Conservation (phyloP, 2,113 vertebrate species). For the Parus major region DNA sequence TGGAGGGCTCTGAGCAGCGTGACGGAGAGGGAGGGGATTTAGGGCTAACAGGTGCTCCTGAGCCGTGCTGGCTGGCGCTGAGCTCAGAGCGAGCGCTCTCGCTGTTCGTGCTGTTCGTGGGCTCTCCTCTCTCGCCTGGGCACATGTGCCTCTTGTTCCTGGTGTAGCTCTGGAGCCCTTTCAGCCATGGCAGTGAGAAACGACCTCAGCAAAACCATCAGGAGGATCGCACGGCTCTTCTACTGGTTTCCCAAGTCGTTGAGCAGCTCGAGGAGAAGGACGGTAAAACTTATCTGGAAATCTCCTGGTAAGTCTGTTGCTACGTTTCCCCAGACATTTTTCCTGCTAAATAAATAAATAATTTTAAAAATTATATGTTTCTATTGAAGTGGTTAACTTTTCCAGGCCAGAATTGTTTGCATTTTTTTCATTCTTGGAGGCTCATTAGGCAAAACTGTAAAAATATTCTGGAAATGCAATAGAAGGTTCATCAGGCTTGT, state of each 20-base stretch:
- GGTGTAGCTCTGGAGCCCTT: background rate
- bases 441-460: background rate
- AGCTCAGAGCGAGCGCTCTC: conserved; percentile 51
- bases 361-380: background rate
- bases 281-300: conserved; percentile 69
- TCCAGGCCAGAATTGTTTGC: background rate
- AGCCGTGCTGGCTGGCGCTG: conserved; percentile 58
- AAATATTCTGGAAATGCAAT: background rate
- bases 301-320: conserved; percentile 58
- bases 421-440: conserved; percentile 2
- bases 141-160: background rate
- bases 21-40: conserved; percentile 71
- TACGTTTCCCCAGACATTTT: background rate
- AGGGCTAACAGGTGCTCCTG: conserved; percentile 73
- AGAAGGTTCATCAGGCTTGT: background rate
- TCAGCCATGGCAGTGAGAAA: conserved; percentile 65
- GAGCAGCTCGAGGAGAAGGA: conserved; percentile 58
- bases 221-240: conserved; percentile 67
- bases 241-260: conserved; percentile 72
- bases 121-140: background rate
- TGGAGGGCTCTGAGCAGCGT: conserved; percentile 37
- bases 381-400: background rate
- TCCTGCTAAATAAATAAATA: background rate
- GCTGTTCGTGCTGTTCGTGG: background rate
- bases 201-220: conserved; percentile 71